Conservation (phyloP, 2,888 invertebrate species). For the Pristionchus fissidentatus region DNA sequence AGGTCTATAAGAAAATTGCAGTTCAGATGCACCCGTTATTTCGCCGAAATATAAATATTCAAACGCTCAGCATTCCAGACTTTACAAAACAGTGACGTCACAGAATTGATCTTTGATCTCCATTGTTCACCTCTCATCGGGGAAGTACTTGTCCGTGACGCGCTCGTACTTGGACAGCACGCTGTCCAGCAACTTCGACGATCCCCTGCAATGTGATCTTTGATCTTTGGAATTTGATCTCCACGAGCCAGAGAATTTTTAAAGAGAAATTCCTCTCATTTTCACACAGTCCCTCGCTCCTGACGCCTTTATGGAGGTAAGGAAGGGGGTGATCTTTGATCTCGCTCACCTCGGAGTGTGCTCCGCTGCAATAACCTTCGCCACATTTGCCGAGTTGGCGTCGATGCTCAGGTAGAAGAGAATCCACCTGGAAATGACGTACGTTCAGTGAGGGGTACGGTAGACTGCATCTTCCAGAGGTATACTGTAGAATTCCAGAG, state of each 20-base stretch:
- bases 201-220: slow-evolving; percentile 37
- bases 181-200: slow-evolving; percentile 33
- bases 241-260: no score
- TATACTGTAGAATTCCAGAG: no score
- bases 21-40: no score
- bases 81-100: no score
- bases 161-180: neutral
- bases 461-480: no score
- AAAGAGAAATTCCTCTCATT: no score
- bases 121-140: slow-evolving; percentile 33
- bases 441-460: no score
- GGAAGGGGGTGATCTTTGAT: slow-evolving; percentile 20
- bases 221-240: neutral
- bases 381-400: slow-evolving; percentile 63
- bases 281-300: no score
- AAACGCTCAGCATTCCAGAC: no score
- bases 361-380: slow-evolving; percentile 64
- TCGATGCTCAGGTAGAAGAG: slow-evolving; percentile 71
- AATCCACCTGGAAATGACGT: slow-evolving; percentile 60
- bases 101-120: neutral
- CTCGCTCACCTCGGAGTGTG: slow-evolving; percentile 60
- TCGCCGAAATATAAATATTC: no score
- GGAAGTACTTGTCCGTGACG: slow-evolving; percentile 41
- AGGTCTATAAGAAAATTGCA: neutral
- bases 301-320: no score